Evolutionary conservation across 2,113 vertebrate genomes (phyloP), one percentile per base, ranked within the genome.

Genomic region (Struthidea cinerea): DNA sequence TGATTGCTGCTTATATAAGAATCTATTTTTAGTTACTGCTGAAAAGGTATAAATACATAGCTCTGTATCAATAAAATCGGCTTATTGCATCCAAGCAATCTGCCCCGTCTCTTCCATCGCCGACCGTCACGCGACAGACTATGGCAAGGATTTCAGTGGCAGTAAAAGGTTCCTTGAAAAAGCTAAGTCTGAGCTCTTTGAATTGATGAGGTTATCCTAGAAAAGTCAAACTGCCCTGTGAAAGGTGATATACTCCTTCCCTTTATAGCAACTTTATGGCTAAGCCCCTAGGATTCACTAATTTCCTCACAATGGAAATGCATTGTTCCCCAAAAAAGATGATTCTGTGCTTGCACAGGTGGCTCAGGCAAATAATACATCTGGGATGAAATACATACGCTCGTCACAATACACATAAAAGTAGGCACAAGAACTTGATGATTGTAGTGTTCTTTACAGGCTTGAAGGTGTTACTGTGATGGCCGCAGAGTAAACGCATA

Each of bases 161-260:
- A 85, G 63, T 57, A 88, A 80, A 33, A 42, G 5, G 7, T 6
- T 59, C 21, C 16, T 27, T 59, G 21, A 50, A 65, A 93, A 60
- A 59, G 0, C 0, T 10, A 60, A 47, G 24, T 49, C 28, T 83
- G 57, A 57, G 21, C 12, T 73, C 18, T 60, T 18, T 23, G 13
- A 88, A 57, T 57, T 55, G 77, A 68, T 59, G 15, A 79, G 8
- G 7, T 49, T 90, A 26, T 61, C 9, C 13, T 27, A 83, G 37
- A 76, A 92, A 95, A 86, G 15, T 16, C 33, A 53, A 56, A 19
- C 16, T 87, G 32, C 14, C 21, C 42, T 70, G 18, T 63, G 82
- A 67, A 87, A 79, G 19, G 9, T 44, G n/a, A 83, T 85, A 84
- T 1, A 1, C 17, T 64, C 10, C 32, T 71, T 64, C 18, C 18